Conservation (phyloP, 2,797 vertebrate genomes). For the Pyrrhura leucotis region DNA sequence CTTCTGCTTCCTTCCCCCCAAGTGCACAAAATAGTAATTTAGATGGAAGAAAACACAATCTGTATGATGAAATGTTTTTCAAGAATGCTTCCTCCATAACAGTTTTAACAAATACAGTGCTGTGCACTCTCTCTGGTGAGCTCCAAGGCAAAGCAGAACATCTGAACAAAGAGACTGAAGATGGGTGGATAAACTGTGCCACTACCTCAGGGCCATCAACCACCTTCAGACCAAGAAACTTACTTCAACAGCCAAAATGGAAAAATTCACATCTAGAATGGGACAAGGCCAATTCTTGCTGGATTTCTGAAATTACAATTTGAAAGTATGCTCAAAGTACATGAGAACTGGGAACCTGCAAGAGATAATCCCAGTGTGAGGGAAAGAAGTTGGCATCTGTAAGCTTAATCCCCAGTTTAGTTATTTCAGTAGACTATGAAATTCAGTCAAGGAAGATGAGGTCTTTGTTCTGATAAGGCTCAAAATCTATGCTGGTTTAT, state of each 20-base stretch:
- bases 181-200: neutral
- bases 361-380: neutral
- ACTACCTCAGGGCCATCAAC: neutral
- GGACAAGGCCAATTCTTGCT: neutral
- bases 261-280: neutral
- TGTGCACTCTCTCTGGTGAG: neutral
- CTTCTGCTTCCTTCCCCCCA: neutral
- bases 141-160: neutral
- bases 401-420: neutral
- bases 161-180: neutral
- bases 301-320: neutral
- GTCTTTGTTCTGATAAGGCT: neutral
- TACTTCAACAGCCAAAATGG: neutral
- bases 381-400: neutral
- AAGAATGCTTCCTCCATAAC: neutral
- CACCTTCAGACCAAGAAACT: neutral
- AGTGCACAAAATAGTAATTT: neutral
- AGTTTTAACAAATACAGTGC: neutral
- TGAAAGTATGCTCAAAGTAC: neutral
- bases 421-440: neutral
- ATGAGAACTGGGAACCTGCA: neutral
- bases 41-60: neutral
- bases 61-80: neutral
- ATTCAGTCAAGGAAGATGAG: neutral
- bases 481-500: neutral